phyloP scores from a whole-genome alignment of 92 coral and sea anemone species.

The Parazoanthus swiftii region DNA sequence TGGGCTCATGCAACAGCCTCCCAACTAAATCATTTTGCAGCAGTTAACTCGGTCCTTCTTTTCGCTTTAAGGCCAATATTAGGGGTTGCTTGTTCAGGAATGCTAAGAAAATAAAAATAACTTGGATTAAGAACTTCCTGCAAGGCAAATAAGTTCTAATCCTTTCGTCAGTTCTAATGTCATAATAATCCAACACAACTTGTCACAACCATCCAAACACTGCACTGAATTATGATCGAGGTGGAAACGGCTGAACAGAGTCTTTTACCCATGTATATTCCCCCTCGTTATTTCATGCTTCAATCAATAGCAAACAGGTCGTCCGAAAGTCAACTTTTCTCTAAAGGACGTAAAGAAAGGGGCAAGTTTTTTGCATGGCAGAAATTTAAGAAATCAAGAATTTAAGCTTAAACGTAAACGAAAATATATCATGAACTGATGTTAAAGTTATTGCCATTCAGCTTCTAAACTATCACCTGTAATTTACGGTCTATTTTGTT shows the following conservation, averaged over 20 bases:
- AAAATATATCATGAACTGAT: background rate
- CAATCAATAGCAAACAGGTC: background rate
- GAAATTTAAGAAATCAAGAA: background rate
- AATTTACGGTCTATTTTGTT: background rate
- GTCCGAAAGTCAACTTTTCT: background rate
- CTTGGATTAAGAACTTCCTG: constrained; percentile 47
- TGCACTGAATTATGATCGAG: constrained; percentile 14
- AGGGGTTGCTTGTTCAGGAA: constrained; percentile 13
- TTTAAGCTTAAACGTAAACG: constrained; percentile 11
- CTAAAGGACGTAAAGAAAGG: background rate
- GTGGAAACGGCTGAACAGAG: background rate
- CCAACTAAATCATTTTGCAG: background rate
- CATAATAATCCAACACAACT: constrained; percentile 55
- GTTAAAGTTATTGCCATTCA: constrained; percentile 6
- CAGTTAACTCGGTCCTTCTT: background rate
- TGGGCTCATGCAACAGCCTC: background rate
- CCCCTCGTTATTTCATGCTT: background rate
- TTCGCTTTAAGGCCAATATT: background rate
- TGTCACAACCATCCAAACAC: constrained; percentile 28
- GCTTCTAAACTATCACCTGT: background rate
- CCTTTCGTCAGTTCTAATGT: constrained; percentile 58
- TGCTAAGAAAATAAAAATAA: constrained; percentile 16
- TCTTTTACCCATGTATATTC: background rate
- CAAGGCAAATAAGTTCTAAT: constrained; percentile 52
- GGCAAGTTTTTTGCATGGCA: background rate